Percentiles rank a stretch among this genome's conserved stretches.
Conservation (phyloP, 2,113 vertebrate genomes). For the Dicerorhinus sumatrensis region DNA sequence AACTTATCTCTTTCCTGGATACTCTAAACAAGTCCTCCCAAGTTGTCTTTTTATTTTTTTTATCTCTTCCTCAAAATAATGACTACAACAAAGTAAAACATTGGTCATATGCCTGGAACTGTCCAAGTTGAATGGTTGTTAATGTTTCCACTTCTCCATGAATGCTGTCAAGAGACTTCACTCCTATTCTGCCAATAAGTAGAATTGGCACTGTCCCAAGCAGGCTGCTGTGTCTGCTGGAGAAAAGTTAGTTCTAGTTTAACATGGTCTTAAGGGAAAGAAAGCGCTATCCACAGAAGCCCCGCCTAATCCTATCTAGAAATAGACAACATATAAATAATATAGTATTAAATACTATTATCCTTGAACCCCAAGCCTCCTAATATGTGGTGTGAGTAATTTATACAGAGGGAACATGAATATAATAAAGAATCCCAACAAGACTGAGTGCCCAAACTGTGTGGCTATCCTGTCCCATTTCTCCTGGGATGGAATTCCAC, state of each 20-base stretch:
- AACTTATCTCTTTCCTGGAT: background rate
- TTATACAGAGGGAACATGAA: background rate
- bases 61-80: background rate
- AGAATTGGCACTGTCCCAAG: background rate
- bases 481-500: background rate
- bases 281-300: background rate
- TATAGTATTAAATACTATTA: background rate
- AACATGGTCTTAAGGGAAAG: background rate
- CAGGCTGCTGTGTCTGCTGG: background rate
- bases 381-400: background rate
- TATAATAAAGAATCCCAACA: background rate
- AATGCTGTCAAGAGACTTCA: background rate
- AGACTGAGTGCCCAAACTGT: background rate
- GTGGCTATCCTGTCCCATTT: background rate
- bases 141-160: background rate
- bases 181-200: slow-evolving; percentile 5
- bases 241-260: slow-evolving; percentile 16
- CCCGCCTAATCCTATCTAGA: background rate
- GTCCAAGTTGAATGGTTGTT: background rate
- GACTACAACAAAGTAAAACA: background rate
- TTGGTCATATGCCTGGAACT: background rate
- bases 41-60: background rate
- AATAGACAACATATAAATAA: slow-evolving; percentile 17
- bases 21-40: background rate
- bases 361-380: slow-evolving; percentile 13